Evolutionary conservation across 2,113 vertebrate species (phyloP).

Genomic region (Passer domesticus): DNA sequence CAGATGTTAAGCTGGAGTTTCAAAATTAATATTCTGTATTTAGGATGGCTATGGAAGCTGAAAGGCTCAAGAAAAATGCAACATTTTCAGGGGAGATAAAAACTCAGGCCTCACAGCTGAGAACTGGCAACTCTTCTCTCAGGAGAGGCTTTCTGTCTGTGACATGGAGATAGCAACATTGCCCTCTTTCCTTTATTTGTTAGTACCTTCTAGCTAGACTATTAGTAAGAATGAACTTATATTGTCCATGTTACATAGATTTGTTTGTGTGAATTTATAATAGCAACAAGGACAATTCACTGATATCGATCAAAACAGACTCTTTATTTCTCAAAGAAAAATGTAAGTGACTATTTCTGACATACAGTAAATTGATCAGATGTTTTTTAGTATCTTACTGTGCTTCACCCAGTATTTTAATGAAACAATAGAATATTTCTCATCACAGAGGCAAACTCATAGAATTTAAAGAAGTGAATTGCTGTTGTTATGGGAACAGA

Average conservation of each 20-base stretch:
- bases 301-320: neutral
- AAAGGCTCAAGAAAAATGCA: neutral
- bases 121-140: neutral
- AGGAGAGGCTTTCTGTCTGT: neutral
- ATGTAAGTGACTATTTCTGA: neutral
- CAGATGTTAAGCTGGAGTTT: conserved; percentile 13
- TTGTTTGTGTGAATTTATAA: neutral
- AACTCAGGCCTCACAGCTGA: neutral
- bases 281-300: neutral
- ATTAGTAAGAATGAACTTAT: neutral
- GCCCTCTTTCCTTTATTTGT: neutral
- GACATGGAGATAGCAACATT: neutral
- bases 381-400: neutral
- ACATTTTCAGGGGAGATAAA: neutral
- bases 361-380: neutral
- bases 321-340: neutral
- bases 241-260: neutral
- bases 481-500: conserved; percentile 35
- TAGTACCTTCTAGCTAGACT: neutral
- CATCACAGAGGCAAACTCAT: neutral
- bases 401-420: neutral
- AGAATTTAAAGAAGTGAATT: neutral
- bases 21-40: neutral
- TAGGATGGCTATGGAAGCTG: neutral
- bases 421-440: neutral